phyloP scores from a whole-genome alignment of 2,113 vertebrate species.

The Cynopterus brachyotis region DNA sequence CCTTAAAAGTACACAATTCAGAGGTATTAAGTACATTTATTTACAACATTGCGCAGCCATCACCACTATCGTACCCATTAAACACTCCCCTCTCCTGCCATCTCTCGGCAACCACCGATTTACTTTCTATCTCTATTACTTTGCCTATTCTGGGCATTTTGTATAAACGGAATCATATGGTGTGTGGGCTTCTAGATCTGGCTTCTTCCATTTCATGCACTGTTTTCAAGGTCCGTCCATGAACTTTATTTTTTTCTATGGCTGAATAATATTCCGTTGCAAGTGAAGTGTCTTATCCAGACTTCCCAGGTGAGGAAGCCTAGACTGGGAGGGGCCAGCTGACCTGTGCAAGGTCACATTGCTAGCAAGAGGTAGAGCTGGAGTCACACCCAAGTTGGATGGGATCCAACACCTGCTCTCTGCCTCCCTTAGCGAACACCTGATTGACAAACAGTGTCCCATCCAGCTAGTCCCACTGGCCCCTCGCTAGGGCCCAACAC shows the following conservation, averaged over 20 bases:
- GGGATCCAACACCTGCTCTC: neutral
- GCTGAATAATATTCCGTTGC: neutral
- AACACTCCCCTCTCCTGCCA: neutral
- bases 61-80: neutral
- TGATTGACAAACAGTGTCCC: neutral
- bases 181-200: neutral
- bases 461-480: neutral
- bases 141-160: neutral
- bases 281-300: neutral
- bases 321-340: neutral
- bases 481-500: neutral
- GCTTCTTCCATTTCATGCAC: neutral
- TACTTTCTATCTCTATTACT: neutral
- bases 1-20: neutral
- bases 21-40: neutral
- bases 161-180: too few species aligned
- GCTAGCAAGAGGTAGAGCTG: neutral
- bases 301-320: neutral
- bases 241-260: neutral
- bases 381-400: neutral
- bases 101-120: neutral
- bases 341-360: neutral
- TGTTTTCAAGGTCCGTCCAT: neutral
- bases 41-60: neutral
- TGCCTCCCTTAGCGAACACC: neutral